Base-by-base conservation (phyloP, 2,113 vertebrate genomes). In the Larimichthys polyactis region DNA sequence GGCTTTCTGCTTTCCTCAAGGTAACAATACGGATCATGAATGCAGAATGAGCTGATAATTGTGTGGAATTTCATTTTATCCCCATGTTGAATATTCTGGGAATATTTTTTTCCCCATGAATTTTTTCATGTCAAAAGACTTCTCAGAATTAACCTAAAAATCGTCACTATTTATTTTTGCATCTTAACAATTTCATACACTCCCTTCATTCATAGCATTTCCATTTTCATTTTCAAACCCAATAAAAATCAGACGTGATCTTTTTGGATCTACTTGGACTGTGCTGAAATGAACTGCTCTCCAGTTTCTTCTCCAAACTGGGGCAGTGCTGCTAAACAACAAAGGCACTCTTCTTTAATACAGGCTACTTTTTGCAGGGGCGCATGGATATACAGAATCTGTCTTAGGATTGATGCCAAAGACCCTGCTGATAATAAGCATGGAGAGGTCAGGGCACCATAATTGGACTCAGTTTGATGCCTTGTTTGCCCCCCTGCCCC, bases 381-480 rank as follows among this genome's bases (percentile, higher is more conserved):
- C 1, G 27, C 17, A 57, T 62, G 19, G 8, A 69, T 68, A 24
- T 24, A 27, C 43, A 55, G 36, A 40, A 40, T 40, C 36, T 51
- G 17, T 12, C 43, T 5, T 1, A 15, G 27, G 40, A 68, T 24
- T 64, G 66, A 71, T 70, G 62, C 55, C 40, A 24, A 66, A 75
- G 48, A 65, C 32, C 76, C 57, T 51, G 64, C 59, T 78, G 65
- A 75, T 67, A 58, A 36, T 8, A 66, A n/a, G 48, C 2, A 3
- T 3, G 16, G 29, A 17, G 69, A 69, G 74, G 55, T 57, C 6
- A 3, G 72, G 82, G 78, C 83, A 82, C 62, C 67, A 32, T 73
- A 79, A 79, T 73, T 76, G 59, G 75, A 74, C 78, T 74, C 66
- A 29, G 71, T 69, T 57, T 69, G 79, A 64, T 64, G 70, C 66